A percentile compares a stretch with the other conserved stretches of the same genome.
Evolutionary conservation across 2,113 vertebrate species (phyloP).

Genomic region (Tetrax tetrax): DNA sequence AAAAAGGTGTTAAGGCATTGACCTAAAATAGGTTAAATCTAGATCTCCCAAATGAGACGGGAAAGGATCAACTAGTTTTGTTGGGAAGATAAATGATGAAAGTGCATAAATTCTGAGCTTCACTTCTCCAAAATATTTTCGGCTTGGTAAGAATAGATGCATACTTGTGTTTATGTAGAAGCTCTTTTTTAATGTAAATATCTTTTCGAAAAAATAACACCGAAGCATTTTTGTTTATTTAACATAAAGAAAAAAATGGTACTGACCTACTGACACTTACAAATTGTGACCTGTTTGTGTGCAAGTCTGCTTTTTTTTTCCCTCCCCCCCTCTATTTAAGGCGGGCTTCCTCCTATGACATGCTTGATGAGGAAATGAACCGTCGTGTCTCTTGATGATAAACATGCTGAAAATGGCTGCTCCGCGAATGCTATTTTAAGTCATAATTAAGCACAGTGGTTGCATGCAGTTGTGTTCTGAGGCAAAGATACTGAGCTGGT

Average conservation of each 20-base stretch:
- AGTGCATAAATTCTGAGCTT: constrained; percentile 22
- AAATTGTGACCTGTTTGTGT: constrained; percentile 16
- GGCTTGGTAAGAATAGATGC: background rate
- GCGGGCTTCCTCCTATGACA: constrained; percentile 16
- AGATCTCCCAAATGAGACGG: constrained; percentile 19
- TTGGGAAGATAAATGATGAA: constrained; percentile 16
- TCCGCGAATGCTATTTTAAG: constrained; percentile 47
- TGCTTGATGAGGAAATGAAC: constrained; percentile 62
- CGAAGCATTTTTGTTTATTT: constrained; percentile 25
- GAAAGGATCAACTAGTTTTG: background rate
- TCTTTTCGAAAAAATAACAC: background rate
- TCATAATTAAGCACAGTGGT: constrained; percentile 4
- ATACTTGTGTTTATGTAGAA: background rate
- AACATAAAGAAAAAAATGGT: background rate
- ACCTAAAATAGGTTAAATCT: constrained; percentile 56
- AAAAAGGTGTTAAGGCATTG: constrained; percentile 39
- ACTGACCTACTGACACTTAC: constrained; percentile 30
- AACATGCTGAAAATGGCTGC: constrained; percentile 46
- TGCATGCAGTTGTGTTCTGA: constrained; percentile 5
- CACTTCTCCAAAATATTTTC: constrained; percentile 32
- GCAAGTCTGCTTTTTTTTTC: background rate
- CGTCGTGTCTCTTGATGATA: constrained; percentile 25
- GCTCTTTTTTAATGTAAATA: constrained; percentile 33
- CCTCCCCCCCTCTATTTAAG: background rate
- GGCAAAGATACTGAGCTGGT: background rate